Evolutionary conservation across 2,888 invertebrate genomes (phyloP).

Genomic region (Orchesella flavescens): DNA sequence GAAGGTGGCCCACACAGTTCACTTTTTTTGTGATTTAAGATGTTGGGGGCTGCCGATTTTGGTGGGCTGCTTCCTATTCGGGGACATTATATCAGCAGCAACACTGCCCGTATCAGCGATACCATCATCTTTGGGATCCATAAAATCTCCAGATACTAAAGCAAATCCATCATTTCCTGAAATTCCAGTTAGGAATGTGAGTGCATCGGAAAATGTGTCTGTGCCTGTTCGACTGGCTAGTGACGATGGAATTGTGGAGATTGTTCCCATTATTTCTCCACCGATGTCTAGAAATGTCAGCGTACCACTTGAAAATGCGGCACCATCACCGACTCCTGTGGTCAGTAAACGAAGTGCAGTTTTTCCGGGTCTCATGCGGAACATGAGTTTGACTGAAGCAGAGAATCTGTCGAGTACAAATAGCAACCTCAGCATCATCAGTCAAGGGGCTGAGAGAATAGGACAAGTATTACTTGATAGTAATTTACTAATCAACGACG

Average conservation of each 20-base stretch:
- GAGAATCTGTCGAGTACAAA: background rate
- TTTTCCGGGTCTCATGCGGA: slow-evolving; percentile 12
- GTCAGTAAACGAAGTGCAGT: slow-evolving; percentile 32
- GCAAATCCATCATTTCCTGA: too few relatives aligned
- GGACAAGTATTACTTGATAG: slow-evolving; percentile 36
- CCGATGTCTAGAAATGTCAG: too few relatives aligned
- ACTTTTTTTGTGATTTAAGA: background rate
- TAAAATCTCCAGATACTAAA: too few relatives aligned
- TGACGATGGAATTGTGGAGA: too few relatives aligned
- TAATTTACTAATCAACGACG: slow-evolving; percentile 27
- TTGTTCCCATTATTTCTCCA: too few relatives aligned
- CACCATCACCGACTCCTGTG: slow-evolving; percentile 4
- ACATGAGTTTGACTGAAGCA: background rate
- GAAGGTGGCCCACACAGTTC: background rate
- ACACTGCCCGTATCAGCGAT: slow-evolving; percentile 2
- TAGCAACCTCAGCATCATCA: background rate
- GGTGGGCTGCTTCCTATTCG: background rate
- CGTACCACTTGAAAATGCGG: background rate
- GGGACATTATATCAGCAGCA: background rate
- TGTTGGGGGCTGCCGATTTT: slow-evolving; percentile 38
- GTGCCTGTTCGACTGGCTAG: too few relatives aligned
- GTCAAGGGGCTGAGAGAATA: background rate
- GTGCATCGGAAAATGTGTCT: too few relatives aligned
- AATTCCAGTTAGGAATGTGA: too few relatives aligned
- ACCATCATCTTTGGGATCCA: background rate